Percentiles rank a stretch among this genome's conserved stretches.
phyloP scores from a whole-genome alignment of 92 coral and sea anemone genomes.

The Palythoa heliodiscus region DNA sequence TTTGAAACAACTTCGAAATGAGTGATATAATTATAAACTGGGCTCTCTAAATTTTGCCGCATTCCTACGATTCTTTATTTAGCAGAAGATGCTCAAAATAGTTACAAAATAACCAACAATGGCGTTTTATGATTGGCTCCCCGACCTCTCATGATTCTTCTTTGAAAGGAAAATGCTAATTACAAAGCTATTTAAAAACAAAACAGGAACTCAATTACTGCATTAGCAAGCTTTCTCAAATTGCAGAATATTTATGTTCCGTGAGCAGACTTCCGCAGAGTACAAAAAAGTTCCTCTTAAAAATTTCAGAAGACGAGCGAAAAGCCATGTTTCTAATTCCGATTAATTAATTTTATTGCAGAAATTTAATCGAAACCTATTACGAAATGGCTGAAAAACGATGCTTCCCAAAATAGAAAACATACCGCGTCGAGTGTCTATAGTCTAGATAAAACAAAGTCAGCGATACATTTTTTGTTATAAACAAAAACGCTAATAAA shows the following conservation, averaged over 20 bases:
- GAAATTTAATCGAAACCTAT: not conserved
- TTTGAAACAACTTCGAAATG: no score
- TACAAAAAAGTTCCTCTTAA: not conserved
- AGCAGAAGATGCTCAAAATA: constrained; percentile 9
- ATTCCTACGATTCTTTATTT: constrained; percentile 22
- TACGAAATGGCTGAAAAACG: not conserved
- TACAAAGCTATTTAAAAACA: no score
- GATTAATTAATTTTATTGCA: not conserved
- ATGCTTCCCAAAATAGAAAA: constrained; percentile 22
- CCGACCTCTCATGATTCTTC: no score
- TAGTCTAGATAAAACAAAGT: not conserved
- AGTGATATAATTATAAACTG: no score
- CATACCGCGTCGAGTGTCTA: not conserved
- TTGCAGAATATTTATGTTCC: not conserved
- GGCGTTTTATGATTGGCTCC: no score
- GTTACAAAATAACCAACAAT: not conserved
- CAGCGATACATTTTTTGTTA: not conserved
- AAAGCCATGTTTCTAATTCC: not conserved
- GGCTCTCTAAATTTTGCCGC: constrained; percentile 8
- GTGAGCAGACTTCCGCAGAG: not conserved
- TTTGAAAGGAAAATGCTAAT: no score
- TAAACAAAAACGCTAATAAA: not conserved
- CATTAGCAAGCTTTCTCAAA: not conserved
- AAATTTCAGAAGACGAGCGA: not conserved
- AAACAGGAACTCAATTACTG: no score